Evolutionary conservation across 2,113 vertebrate species (phyloP).

Genomic region (Meriones unguiculatus): DNA sequence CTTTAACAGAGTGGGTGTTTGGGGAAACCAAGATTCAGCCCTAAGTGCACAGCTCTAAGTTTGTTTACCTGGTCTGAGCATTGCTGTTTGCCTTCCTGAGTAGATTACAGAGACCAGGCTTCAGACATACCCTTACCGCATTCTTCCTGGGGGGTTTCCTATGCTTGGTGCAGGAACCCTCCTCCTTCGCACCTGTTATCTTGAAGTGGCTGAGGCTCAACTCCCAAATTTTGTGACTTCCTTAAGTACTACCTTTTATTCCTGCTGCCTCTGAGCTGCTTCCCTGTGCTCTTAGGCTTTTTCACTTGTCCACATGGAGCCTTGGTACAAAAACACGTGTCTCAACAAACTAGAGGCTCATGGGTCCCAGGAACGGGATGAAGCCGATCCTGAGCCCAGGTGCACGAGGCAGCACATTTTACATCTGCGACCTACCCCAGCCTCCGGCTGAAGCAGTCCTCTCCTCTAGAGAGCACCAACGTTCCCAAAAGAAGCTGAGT

Average conservation of each 20-base stretch:
- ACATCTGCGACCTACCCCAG: neutral
- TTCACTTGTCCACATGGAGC: neutral
- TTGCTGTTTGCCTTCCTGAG: neutral
- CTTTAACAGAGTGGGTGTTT: neutral
- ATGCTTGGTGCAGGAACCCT: neutral
- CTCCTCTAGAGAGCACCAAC: neutral
- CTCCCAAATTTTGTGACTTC: neutral
- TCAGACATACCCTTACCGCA: neutral
- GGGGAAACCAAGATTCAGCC: neutral
- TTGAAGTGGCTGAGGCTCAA: neutral
- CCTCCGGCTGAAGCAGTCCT: neutral
- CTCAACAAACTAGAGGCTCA: neutral
- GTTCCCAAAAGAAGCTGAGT: neutral
- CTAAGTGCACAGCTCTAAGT: neutral
- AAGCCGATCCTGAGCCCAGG: slow-evolving; percentile 1
- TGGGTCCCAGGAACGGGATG: neutral
- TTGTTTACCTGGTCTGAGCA: neutral
- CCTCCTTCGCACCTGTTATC: neutral
- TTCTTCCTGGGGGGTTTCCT: neutral
- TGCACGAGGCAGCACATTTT: neutral
- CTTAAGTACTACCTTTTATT: neutral
- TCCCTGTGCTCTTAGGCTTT: neutral
- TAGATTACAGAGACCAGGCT: neutral
- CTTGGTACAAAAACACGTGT: neutral
- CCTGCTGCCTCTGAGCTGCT: neutral